A percentile compares a stretch with the other conserved stretches of the same genome.
phyloP scores from a whole-genome alignment of 2,888 invertebrate genomes.

The Ennomos quercinarius region DNA sequence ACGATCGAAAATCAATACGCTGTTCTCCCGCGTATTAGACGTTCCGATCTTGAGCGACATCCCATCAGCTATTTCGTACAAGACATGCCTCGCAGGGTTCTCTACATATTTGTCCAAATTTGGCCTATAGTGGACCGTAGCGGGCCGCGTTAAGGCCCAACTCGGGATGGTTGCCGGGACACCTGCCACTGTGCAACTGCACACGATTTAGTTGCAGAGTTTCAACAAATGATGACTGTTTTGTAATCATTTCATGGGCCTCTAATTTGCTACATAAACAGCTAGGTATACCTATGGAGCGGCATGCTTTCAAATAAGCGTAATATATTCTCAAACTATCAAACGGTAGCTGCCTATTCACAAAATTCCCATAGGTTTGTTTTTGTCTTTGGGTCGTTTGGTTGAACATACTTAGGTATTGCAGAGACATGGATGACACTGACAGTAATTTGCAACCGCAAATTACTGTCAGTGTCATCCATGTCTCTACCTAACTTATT shows the following conservation, averaged over 20 bases:
- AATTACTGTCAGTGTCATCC: too few relatives aligned
- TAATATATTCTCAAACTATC: background rate
- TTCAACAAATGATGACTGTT: slow-evolving; percentile 42
- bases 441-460: too few relatives aligned
- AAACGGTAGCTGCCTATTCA: too few relatives aligned
- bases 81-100: slow-evolving; percentile 77
- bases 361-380: too few relatives aligned
- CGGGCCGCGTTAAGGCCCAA: slow-evolving; percentile 53
- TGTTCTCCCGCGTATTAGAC: slow-evolving; percentile 43
- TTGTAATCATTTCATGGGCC: slow-evolving; percentile 31
- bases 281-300: slow-evolving; percentile 5
- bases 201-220: slow-evolving; percentile 53
- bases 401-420: too few relatives aligned
- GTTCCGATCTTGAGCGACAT: slow-evolving; percentile 42
- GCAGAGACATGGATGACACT: too few relatives aligned
- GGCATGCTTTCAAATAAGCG: background rate
- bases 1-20: slow-evolving; percentile 42
- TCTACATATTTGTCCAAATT: slow-evolving; percentile 71
- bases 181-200: slow-evolving; percentile 70
- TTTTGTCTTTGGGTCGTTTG: too few relatives aligned
- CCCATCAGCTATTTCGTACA: slow-evolving; percentile 73
- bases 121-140: slow-evolving; percentile 62
- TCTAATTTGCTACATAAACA: slow-evolving; percentile 5
- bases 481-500: too few relatives aligned
- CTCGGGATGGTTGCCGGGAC: slow-evolving; percentile 57